A percentile compares a stretch with the other conserved stretches of the same genome.
phyloP scores from a whole-genome alignment of 2,797 vertebrate species.

The Phrynocephalus forsythii region DNA sequence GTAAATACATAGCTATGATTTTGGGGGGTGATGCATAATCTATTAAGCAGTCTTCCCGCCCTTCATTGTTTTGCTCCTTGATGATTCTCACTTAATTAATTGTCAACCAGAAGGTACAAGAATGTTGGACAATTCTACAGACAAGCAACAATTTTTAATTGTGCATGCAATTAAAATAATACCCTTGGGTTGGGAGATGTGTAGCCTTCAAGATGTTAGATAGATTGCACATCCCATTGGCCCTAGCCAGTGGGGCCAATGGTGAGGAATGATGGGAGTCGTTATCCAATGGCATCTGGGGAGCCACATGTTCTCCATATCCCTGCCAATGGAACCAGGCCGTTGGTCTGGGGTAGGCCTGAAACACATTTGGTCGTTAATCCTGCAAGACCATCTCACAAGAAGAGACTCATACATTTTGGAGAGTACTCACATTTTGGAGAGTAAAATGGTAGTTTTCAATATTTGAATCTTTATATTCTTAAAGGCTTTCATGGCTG shows the following conservation, averaged over 20 bases:
- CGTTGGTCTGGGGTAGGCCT: background rate
- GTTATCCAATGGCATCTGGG: background rate
- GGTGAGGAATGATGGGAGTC: background rate
- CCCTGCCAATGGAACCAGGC: background rate
- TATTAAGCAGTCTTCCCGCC: slow-evolving; percentile 35
- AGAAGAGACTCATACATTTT: background rate
- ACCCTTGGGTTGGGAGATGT: too few relatives aligned
- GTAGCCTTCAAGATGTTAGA: background rate
- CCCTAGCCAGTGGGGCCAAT: background rate
- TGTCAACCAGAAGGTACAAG: background rate
- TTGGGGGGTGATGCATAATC: slow-evolving; percentile 42
- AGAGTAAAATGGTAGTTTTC: background rate
- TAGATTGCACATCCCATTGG: background rate
- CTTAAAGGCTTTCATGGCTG: too few relatives aligned
- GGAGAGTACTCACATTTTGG: too few relatives aligned
- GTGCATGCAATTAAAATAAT: too few relatives aligned
- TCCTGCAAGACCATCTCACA: background rate
- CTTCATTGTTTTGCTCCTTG: slow-evolving; percentile 36
- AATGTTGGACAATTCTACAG: slow-evolving; percentile 3
- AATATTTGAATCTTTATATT: background rate
- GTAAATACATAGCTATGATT: slow-evolving; percentile 27
- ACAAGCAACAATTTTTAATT: background rate
- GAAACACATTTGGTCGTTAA: background rate
- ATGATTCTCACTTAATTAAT: slow-evolving; percentile 29
- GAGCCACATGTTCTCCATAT: background rate